Evolutionary conservation across 2,888 invertebrate genomes (phyloP), one percentile per base, ranked within the genome.

Genomic region (Meandrusa payeni): DNA sequence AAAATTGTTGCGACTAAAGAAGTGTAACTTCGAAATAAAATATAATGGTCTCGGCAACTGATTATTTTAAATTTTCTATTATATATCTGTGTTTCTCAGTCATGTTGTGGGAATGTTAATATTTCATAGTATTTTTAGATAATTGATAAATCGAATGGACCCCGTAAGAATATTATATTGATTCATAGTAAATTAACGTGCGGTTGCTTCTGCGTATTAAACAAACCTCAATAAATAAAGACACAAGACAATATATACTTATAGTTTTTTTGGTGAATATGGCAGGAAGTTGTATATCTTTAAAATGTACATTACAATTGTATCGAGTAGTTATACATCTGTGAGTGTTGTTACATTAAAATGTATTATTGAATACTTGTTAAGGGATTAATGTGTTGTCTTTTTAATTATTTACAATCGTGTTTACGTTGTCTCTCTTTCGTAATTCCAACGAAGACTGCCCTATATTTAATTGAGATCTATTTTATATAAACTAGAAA

Each of bases 361-460:
- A 58, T 74, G 70, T 74, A 72, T 64, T 77, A 72, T 65, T 64
- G 51, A 61, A 68, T 61, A 71, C 60, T 61, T 61, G 56, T 70
- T 69, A 68, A 58, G 60, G 62, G 63, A 68, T 59, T 31, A 26
- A 11, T 19, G 37, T 31, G 31, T 76, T 75, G 69, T 59, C 67
- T 78, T 78, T 69, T 63, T 64, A 64, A 74, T 72, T 51, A 61
- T 78, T 78, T 76, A 77, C 74, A 78, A 75, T 69, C 60, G 73
- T n/a, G n/a, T 79, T 81, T 82, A 67, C 59, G 74, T 80, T 81
- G 65, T 75, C 68, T 68, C 69, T 78, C 71, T 79, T 76, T 80
- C 79, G 81, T 81, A 79, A 81, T 76, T 83, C 83, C 85, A 85
- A 82, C 78, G 69, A 86, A 86, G 86, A 86, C 86, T 87, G 86